These are phyloP conservation scores for Melanostigma gelatinosum DNA, from an alignment of 2,113 vertebrate genomes.

Conservation along the genomic window DNA sequence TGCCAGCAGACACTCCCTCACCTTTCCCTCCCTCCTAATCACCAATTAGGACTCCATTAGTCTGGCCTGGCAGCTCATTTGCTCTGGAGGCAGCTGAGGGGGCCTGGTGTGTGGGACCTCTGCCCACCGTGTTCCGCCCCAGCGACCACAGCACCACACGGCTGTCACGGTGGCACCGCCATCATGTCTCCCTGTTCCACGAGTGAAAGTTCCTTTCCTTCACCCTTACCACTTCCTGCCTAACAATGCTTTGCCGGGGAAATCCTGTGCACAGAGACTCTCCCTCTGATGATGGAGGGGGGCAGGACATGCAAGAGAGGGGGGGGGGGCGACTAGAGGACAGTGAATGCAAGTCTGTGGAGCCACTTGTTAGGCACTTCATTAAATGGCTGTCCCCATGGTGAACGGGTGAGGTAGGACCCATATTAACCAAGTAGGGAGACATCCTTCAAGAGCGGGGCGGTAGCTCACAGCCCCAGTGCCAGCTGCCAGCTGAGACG, in stretches of 20 bases:
- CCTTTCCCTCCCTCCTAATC: conserved; percentile 90
- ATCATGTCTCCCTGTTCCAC: conserved; percentile 57
- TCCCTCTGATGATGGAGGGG: conserved; percentile 57
- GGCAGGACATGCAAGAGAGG: conserved; percentile 38
- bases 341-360: conserved; percentile 84
- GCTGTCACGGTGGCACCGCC: conserved; percentile 84
- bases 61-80: conserved; percentile 95
- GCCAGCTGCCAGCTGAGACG: conserved; percentile 81
- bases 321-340: conserved; percentile 76
- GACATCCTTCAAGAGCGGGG: conserved; percentile 93
- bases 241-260: conserved; percentile 86
- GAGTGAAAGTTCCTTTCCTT: conserved; percentile 63
- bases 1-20: conserved; percentile 74
- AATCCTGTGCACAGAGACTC: conserved; percentile 80
- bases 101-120: conserved; percentile 87
- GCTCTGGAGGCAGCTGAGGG: conserved; percentile 87
- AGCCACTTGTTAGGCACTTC: conserved; percentile 94
- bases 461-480: conserved; percentile 87
- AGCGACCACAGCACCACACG: conserved; percentile 78
- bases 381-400: conserved; percentile 94
- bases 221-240: conserved; percentile 61
- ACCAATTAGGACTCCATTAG: conserved; percentile 99
- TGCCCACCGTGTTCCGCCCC: conserved; percentile 88
- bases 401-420: conserved; percentile 86
- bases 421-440: conserved; percentile 96